These are phyloP conservation scores for Herpailurus yagouaroundi DNA, from an alignment of 2,113 vertebrate species.

Conservation along the genomic window DNA sequence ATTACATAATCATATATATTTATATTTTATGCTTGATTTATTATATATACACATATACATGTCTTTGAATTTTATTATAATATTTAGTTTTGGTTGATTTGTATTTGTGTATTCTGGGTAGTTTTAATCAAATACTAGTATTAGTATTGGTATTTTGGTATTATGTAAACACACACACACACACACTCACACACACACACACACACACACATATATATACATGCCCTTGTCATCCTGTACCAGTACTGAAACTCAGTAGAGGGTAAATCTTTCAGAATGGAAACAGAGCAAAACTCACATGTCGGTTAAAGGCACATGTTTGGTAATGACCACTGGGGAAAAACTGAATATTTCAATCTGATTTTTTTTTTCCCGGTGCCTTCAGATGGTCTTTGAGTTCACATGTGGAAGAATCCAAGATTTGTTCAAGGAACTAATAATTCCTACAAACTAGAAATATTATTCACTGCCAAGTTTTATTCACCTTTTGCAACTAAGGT, in stretches of 20 bases:
- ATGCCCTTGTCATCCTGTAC: background rate
- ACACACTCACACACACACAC: background rate
- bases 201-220: background rate
- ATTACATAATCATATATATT: background rate
- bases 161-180: background rate
- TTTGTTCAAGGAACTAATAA: background rate
- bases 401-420: background rate
- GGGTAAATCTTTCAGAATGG: background rate
- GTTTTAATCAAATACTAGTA: background rate
- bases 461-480: background rate
- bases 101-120: background rate
- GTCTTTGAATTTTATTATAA: background rate
- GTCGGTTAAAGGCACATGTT: background rate
- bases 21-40: background rate
- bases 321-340: background rate
- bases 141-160: background rate
- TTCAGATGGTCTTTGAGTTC: background rate
- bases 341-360: background rate
- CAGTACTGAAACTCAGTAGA: background rate
- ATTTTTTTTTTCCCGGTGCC: background rate
- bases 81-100: conserved; percentile 26
- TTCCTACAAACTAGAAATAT: conserved; percentile 15
- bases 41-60: background rate
- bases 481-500: background rate
- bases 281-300: background rate